A percentile compares a stretch with the other conserved stretches of the same genome.
These are phyloP conservation scores for Bombus terrestris DNA, from an alignment of 1,140 invertebrate species.

Conservation along the genomic window DNA sequence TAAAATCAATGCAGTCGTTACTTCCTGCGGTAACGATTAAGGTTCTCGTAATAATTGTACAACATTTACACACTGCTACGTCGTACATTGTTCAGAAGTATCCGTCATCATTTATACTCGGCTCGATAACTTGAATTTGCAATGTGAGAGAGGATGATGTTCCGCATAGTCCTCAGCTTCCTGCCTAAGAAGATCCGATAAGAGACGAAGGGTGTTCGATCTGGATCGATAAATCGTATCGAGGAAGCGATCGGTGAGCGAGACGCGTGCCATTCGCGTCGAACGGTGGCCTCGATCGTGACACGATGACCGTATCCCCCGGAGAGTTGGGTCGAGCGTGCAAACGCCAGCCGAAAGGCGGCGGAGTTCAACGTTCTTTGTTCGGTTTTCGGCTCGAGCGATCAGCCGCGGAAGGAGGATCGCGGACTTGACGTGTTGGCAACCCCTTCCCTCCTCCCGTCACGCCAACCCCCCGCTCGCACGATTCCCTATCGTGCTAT, in stretches of 20 bases:
- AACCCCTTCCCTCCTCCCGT: constrained; percentile 21
- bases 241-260: constrained; percentile 36
- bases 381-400: constrained; percentile 50
- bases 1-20: background rate
- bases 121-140: too few relatives aligned
- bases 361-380: constrained; percentile 55
- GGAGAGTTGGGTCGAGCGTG: constrained; percentile 29
- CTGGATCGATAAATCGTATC: constrained; percentile 28
- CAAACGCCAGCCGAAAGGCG: constrained; percentile 40
- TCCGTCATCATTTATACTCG: too few relatives aligned
- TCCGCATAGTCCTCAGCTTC: too few relatives aligned
- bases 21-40: background rate
- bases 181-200: background rate
- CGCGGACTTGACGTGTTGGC: constrained; percentile 58
- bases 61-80: background rate
- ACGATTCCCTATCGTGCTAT: background rate
- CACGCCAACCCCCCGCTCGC: constrained; percentile 9
- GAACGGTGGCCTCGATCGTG: constrained; percentile 39
- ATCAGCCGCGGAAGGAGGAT: constrained; percentile 44
- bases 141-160: too few relatives aligned
- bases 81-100: background rate
- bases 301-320: constrained; percentile 43
- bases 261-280: constrained; percentile 28
- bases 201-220: background rate
- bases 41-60: background rate